Evolutionary conservation across 37 sponge, comb jelly and placozoan genomes (phyloP).

Genomic region (Aphrocallistes beatrix): DNA sequence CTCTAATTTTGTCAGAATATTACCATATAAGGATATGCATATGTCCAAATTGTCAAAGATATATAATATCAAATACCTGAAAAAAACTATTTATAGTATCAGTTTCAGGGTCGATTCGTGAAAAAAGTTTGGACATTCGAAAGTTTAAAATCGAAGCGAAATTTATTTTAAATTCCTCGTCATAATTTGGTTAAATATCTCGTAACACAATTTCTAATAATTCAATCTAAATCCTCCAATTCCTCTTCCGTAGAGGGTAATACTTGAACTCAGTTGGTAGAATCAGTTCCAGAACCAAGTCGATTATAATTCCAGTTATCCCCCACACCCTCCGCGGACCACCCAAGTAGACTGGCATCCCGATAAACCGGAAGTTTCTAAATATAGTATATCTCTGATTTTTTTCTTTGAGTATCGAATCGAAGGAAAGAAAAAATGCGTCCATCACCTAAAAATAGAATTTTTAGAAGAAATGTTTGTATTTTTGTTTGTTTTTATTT

Average conservation of each 20-base stretch:
- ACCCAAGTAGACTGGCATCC: constrained; percentile 44
- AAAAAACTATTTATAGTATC: too few relatives aligned
- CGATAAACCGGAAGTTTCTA: constrained; percentile 6
- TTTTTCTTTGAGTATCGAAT: constrained; percentile 22
- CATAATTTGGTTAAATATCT: too few relatives aligned
- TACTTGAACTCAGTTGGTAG: constrained; percentile 20
- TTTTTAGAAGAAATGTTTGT: neutral
- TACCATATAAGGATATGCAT: too few relatives aligned
- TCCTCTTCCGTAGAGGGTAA: neutral
- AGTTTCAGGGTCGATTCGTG: too few relatives aligned
- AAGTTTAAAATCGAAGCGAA: too few relatives aligned
- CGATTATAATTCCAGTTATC: constrained; percentile 48
- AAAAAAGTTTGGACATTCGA: too few relatives aligned
- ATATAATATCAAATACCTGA: too few relatives aligned
- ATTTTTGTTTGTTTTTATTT: neutral
- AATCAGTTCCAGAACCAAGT: constrained; percentile 27
- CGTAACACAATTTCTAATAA: too few relatives aligned
- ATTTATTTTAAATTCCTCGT: too few relatives aligned
- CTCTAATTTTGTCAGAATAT: too few relatives aligned
- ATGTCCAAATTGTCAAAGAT: too few relatives aligned
- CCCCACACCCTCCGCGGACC: constrained; percentile 54
- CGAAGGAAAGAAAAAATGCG: constrained; percentile 37
- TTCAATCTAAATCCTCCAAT: too few relatives aligned
- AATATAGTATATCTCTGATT: constrained; percentile 39
- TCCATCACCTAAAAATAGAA: constrained; percentile 53